Evolutionary conservation across 2,888 invertebrate species (phyloP).

Genomic region (Drosophila fulvimacula): DNA sequence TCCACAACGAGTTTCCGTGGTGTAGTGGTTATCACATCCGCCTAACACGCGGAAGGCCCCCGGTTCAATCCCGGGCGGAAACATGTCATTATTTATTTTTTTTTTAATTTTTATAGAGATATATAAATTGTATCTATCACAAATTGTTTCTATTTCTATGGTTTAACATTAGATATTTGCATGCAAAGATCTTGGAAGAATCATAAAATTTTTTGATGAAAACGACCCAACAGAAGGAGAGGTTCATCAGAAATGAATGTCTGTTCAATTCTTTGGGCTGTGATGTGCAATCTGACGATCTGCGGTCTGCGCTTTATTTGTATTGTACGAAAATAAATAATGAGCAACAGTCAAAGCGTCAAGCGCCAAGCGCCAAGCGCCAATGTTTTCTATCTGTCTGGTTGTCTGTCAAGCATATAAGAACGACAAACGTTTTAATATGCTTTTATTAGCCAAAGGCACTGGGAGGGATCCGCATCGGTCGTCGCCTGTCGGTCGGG

Average conservation of each 20-base stretch:
- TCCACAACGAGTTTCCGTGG: constrained; percentile 23
- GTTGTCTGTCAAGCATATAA: constrained; percentile 41
- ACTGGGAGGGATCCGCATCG: constrained; percentile 46
- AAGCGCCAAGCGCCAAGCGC: constrained; percentile 33
- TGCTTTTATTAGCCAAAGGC: constrained; percentile 66
- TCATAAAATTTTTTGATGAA: not conserved
- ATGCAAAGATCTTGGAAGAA: not conserved
- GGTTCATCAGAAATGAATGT: not conserved
- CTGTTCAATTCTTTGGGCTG: constrained; percentile 16
- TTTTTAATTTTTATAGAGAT: not conserved
- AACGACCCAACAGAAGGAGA: not conserved
- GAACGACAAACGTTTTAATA: constrained; percentile 66
- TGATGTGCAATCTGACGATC: constrained; percentile 18
- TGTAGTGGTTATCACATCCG: constrained; percentile 51
- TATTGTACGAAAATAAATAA: constrained; percentile 54
- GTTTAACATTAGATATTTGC: not conserved
- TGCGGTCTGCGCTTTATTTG: constrained; percentile 38
- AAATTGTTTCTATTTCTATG: not conserved
- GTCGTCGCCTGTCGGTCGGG: constrained; percentile 58
- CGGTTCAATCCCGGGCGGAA: constrained; percentile 50
- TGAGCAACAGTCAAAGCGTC: constrained; percentile 42
- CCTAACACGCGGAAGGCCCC: constrained; percentile 42
- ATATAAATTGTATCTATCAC: not conserved
- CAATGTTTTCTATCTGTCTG: constrained; percentile 51
- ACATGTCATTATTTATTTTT: constrained; percentile 16